These are phyloP conservation scores for Porites evermanni DNA, from an alignment of 92 coral and sea anemone genomes.

Conservation along the genomic window DNA sequence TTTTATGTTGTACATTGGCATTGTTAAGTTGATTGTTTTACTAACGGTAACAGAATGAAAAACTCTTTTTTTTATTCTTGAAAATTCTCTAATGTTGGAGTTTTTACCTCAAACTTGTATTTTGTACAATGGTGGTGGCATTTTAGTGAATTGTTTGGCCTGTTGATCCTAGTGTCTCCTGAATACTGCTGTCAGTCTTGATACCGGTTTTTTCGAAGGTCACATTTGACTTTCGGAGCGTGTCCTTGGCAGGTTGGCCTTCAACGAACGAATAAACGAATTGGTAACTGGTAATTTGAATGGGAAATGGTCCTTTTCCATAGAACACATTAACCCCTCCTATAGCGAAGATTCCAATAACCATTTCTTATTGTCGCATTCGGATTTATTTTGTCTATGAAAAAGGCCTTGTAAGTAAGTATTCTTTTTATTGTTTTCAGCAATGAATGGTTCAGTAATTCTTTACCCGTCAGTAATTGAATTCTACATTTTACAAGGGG, in stretches of 20 bases:
- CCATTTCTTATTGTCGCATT: neutral
- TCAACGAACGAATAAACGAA: neutral
- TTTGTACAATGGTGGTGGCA: too few species aligned
- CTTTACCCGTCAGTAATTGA: neutral
- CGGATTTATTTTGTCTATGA: neutral
- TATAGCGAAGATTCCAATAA: neutral
- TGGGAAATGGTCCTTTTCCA: neutral
- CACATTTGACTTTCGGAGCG: neutral
- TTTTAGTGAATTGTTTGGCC: neutral
- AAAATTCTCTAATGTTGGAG: too few species aligned
- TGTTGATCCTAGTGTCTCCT: too few species aligned
- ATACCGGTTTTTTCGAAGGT: too few species aligned
- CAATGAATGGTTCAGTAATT: neutral
- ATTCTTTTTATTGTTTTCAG: too few species aligned
- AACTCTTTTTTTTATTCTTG: neutral
- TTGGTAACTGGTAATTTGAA: neutral
- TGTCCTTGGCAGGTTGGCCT: neutral
- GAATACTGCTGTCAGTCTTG: too few species aligned
- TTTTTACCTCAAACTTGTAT: too few species aligned
- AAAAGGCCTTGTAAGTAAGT: neutral
- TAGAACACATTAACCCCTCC: neutral
- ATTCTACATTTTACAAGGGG: neutral
- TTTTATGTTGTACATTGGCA: too few species aligned
- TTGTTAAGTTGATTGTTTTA: constrained; percentile 1
- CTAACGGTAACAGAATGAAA: neutral